Conservation (phyloP, 2,888 invertebrate genomes). For the Anarsia innoxiella region DNA sequence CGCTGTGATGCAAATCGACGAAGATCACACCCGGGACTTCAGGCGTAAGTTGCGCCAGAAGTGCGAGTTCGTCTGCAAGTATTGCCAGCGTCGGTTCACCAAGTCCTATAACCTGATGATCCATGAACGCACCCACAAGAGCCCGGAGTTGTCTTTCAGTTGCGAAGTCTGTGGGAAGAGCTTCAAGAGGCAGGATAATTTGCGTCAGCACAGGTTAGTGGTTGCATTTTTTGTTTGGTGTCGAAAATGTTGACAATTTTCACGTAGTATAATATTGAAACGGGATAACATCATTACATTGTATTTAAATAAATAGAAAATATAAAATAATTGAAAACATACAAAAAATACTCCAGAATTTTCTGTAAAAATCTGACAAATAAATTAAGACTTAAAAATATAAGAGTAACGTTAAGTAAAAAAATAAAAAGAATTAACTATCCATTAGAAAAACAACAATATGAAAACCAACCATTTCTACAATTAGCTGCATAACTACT, state of each 20-base stretch:
- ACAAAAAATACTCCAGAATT: neutral
- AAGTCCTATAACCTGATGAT: conserved; percentile 99
- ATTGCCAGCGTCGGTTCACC: conserved; percentile 97
- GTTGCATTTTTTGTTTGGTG: neutral
- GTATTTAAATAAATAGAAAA: no score
- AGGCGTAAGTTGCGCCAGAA: conserved; percentile 92
- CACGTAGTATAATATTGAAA: no score
- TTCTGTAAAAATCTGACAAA: no score
- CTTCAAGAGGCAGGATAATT: conserved; percentile 97
- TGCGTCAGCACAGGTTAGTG: conserved; percentile 93
- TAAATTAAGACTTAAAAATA: no score
- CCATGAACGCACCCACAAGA: conserved; percentile 98
- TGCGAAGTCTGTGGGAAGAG: conserved; percentile 99
- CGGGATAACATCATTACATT: no score
- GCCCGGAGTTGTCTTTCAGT: conserved; percentile 95
- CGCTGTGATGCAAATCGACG: conserved; percentile 93
- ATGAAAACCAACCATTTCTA: no score
- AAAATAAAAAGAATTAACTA: no score
- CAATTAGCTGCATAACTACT: no score
- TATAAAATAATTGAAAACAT: neutral
- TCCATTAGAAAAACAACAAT: no score
- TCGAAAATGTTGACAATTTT: no score
- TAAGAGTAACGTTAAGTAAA: no score
- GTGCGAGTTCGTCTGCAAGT: conserved; percentile 99
- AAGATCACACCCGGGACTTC: conserved; percentile 90